Percentiles rank a stretch among this genome's conserved stretches.
Evolutionary conservation across 2,797 vertebrate species (phyloP).

Genomic region (Onychomys torridus): DNA sequence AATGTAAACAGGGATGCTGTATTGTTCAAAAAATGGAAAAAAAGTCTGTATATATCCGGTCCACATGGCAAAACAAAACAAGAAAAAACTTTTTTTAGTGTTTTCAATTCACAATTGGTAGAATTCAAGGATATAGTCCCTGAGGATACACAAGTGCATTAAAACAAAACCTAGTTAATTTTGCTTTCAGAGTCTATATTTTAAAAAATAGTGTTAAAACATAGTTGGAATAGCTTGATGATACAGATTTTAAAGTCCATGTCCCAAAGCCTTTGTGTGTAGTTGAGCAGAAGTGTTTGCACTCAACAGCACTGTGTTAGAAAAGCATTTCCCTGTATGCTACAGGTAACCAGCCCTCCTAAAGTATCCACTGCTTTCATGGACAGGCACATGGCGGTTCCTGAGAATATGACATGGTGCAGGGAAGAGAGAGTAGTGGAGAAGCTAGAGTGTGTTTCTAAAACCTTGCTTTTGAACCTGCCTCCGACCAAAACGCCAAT

Average conservation of each 20-base stretch:
- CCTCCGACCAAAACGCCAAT: background rate
- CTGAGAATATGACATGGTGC: background rate
- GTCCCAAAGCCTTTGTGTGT: background rate
- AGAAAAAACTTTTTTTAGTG: background rate
- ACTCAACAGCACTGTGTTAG: background rate
- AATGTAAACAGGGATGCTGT: background rate
- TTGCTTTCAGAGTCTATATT: background rate
- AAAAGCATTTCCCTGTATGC: background rate
- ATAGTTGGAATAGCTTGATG: conserved; percentile 50
- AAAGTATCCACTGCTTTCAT: background rate
- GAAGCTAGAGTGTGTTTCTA: fast-evolving
- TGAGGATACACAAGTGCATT: background rate
- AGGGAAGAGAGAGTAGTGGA: background rate
- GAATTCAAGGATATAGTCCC: background rate
- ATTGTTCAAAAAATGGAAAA: background rate
- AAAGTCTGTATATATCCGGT: background rate
- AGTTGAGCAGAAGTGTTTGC: background rate
- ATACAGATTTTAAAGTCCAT: background rate
- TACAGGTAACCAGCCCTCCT: background rate
- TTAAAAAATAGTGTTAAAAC: background rate
- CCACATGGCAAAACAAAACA: background rate
- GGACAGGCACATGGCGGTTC: background rate
- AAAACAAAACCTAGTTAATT: conserved; percentile 47
- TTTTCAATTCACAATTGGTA: background rate
- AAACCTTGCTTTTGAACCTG: background rate